Evolutionary conservation across 37 sponge, comb jelly and placozoan genomes (phyloP).

Genomic region (Eunapius fragilis): DNA sequence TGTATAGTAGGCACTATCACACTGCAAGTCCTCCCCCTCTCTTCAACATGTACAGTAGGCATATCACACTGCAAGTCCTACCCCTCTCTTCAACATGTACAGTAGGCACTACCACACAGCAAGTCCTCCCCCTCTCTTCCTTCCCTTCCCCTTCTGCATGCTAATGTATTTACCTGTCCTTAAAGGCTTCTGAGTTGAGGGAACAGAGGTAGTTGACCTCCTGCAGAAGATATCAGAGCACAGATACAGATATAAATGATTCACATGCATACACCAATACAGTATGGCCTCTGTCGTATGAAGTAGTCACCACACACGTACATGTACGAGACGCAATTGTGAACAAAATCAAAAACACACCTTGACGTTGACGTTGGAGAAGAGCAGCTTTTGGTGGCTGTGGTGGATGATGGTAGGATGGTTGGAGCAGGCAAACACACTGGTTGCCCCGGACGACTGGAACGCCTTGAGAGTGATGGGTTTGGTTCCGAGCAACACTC

Average conservation of each 20-base stretch:
- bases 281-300: no score
- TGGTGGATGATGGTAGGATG: slow-evolving; percentile 95
- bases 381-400: slow-evolving; percentile 84
- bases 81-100: no score
- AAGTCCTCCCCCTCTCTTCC: no score
- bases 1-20: no score
- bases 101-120: no score
- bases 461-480: slow-evolving; percentile 80
- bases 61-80: no score
- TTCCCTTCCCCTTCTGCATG: no score
- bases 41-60: no score
- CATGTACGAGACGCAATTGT: background rate
- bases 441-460: slow-evolving; percentile 45
- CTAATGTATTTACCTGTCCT: slow-evolving; percentile 61
- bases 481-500: slow-evolving; percentile 84
- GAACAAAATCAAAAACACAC: slow-evolving; percentile 16
- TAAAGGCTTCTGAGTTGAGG: slow-evolving; percentile 83
- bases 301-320: no score
- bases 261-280: background rate
- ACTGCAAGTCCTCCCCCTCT: no score
- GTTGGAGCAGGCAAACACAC: slow-evolving; percentile 95
- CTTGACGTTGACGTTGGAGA: slow-evolving; percentile 94
- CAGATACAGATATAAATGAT: background rate
- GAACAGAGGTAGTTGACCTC: slow-evolving; percentile 88
- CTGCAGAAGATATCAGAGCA: slow-evolving; percentile 22